Evolutionary conservation across 53 echinoderm and acorn worm species (phyloP), one percentile per base, ranked within the genome.

Genomic region (Echinarachnius parma): DNA sequence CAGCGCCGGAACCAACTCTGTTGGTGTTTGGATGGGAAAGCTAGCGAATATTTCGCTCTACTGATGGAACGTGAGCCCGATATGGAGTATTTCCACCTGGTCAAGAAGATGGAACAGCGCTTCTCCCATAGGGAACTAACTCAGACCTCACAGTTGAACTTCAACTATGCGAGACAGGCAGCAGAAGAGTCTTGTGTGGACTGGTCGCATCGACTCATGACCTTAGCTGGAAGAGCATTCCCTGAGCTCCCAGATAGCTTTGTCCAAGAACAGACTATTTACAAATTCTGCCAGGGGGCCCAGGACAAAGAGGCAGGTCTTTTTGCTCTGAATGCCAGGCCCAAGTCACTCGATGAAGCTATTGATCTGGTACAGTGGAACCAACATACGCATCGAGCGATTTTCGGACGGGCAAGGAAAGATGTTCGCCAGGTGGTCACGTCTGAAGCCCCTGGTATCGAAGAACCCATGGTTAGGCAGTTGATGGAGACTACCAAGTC

Each of bases 201-300:
- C 15, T 77, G 77, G 77, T 77, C 66, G 0, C 77, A 83, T 36
- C 36, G 83, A 44, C 54, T 83, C 0, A 16, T 83, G 8, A 24
- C 48, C 22, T 24, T 82, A 34, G 64, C 46, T 0, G 49, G 46
- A 5, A 47, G 63, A 0, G 82, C 82, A 1, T 82, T 57, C 28
- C 53, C 14, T 18, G 49, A 46, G 22, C 26, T 75, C 0, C 71
- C 60, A 7, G 56, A 60, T 18, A 22, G 15, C 14, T 57, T 30
- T n/a, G 45, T 82, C 7, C 54, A 62, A 26, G 26, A 64, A 16
- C 62, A 82, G 21, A 76, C 54, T 9, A 58, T 65, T 0, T 10
- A 77, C 18, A 60, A 53, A 19, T 77, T 82, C 19, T 82, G 83
- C 25, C 67, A 0, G 46, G 67, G 46, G 30, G 30, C 30, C 9